phyloP scores from a whole-genome alignment of 2,888 invertebrate species.

The Troglohyphantes excavatus region DNA sequence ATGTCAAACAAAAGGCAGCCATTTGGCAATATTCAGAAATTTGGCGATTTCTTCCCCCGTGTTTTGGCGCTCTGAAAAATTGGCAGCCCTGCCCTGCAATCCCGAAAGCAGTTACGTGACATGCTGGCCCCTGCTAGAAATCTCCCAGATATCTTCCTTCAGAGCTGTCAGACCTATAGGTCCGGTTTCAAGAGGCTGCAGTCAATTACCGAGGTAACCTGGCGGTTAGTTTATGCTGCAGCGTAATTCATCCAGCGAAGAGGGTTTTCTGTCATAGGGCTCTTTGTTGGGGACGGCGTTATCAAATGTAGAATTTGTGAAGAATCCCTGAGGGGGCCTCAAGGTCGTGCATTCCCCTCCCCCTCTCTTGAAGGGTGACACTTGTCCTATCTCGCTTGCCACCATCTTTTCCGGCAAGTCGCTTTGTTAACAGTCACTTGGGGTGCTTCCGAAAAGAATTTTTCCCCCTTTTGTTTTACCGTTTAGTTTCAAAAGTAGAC shows the following conservation, averaged over 20 bases:
- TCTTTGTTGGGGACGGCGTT: neutral
- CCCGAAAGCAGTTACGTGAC: slow-evolving; percentile 56
- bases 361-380: slow-evolving; percentile 21
- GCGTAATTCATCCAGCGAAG: slow-evolving; percentile 63
- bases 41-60: too few relatives aligned
- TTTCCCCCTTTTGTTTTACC: too few relatives aligned
- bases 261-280: slow-evolving; percentile 43
- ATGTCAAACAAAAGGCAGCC: too few relatives aligned
- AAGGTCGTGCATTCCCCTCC: slow-evolving; percentile 48
- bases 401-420: slow-evolving; percentile 63
- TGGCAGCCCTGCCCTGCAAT: neutral
- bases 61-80: too few relatives aligned
- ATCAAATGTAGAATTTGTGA: slow-evolving; percentile 21
- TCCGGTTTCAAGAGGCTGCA: slow-evolving; percentile 66
- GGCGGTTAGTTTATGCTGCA: slow-evolving; percentile 59
- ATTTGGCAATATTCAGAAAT: too few relatives aligned
- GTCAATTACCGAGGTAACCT: slow-evolving; percentile 58
- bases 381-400: slow-evolving; percentile 53
- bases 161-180: slow-evolving; percentile 69
- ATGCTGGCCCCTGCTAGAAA: slow-evolving; percentile 50
- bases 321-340: slow-evolving; percentile 30
- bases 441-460: slow-evolving; percentile 48
- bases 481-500: too few relatives aligned
- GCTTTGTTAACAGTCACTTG: slow-evolving; percentile 66
- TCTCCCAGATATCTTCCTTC: slow-evolving; percentile 61